Percentiles rank a stretch among this genome's conserved stretches.
Evolutionary conservation across 2,888 invertebrate species (phyloP).

Genomic region (Ametastegia equiseti): DNA sequence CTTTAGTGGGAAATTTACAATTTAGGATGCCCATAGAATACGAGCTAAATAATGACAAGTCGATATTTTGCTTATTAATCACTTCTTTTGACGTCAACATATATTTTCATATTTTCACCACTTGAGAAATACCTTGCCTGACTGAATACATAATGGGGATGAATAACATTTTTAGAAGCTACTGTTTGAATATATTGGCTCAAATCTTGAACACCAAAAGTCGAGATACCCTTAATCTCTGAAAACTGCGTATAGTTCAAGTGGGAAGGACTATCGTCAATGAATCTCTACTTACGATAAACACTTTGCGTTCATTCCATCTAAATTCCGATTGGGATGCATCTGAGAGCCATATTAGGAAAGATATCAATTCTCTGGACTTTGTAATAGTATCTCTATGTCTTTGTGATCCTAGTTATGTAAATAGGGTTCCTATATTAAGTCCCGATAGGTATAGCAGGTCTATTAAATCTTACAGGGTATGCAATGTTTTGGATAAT

Average conservation of each 20-base stretch:
- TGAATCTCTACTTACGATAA: not conserved
- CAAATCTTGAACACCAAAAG: not conserved
- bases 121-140: too few species aligned
- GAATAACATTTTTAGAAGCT: not conserved
- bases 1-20: not conserved
- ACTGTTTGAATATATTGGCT: not conserved
- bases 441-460: not conserved
- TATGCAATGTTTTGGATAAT: not conserved
- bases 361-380: not conserved
- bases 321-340: not conserved
- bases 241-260: not conserved
- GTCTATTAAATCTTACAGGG: conserved; percentile 4
- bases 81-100: too few species aligned
- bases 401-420: not conserved
- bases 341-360: not conserved
- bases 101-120: too few species aligned
- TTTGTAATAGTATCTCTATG: not conserved
- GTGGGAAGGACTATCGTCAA: not conserved
- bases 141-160: not conserved
- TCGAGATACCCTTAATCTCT: not conserved
- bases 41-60: too few species aligned
- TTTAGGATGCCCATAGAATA: not conserved
- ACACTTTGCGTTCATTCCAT: not conserved
- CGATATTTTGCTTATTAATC: too few species aligned
- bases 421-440: not conserved